Percentiles rank a stretch among this genome's conserved stretches.
Conservation (phyloP, 2,113 vertebrate genomes). For the Turdus rufiventris region DNA sequence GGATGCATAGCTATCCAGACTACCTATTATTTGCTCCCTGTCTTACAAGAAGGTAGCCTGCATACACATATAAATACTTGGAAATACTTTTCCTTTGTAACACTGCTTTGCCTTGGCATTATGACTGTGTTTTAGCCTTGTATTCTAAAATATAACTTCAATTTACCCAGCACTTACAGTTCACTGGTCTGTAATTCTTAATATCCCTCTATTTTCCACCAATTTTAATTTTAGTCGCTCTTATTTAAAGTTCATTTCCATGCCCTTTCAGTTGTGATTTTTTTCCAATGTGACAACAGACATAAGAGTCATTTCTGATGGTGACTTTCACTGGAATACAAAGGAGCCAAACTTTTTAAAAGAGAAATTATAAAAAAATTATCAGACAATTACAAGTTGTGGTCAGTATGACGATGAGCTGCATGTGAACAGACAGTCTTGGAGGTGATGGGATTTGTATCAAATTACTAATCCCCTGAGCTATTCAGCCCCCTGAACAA, state of each 20-base stretch:
- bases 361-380: not conserved
- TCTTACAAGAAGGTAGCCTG: not conserved
- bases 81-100: not conserved
- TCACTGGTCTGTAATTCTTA: slow-evolving; percentile 49
- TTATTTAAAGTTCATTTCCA: slow-evolving; percentile 25
- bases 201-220: slow-evolving; percentile 1
- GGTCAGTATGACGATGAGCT: not conserved
- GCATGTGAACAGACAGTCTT: not conserved
- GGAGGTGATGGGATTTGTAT: not conserved
- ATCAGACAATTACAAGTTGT: not conserved
- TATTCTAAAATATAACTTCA: slow-evolving; percentile 26
- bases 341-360: not conserved
- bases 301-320: not conserved
- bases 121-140: not conserved
- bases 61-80: not conserved
- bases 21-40: not conserved
- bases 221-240: not conserved
- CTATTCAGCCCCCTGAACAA: not conserved
- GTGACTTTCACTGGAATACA: not conserved
- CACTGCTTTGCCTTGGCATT: not conserved
- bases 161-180: slow-evolving; percentile 16
- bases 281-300: not conserved
- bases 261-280: not conserved
- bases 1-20: not conserved
- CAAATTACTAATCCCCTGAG: not conserved